Evolutionary conservation across 1,140 invertebrate species (phyloP), one percentile per base, ranked within the genome.

Genomic region (Phortica variegata): DNA sequence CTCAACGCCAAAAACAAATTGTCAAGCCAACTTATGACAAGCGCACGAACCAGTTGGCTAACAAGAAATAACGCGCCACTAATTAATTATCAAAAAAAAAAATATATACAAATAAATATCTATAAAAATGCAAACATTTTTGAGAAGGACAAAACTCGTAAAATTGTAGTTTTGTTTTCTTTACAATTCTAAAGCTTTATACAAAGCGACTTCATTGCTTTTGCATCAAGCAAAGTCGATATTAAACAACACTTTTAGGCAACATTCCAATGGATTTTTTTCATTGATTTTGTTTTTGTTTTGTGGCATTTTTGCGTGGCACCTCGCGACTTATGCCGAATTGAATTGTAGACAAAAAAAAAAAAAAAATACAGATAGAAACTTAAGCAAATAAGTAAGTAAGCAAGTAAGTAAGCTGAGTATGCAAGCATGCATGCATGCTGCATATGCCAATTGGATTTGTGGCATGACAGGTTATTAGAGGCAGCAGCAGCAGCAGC

Each of bases 391-490:
- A 38, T 7, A 18, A 38, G 36, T 19, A 8, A 10, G 13, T 10
- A 10, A 15, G 33, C 33, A 34, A n/a, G 12, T 34, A 34, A 34
- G 33, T n/a, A 10, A 15, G 10, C 33, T 34, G 33, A 10, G 10
- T 38, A 17, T 12, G 15, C 39, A 46, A 10, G 9, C 12, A 33
- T 31, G 41, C 17, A 45, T 16, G 43, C 13, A 46, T 18, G 46
- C 43, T 29, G 43, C 39, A 53, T 32, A 38, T 26, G 45, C 52
- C 49, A 41, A 52, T 50, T 18, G 49, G 65, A 68, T 68, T 68
- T 68, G 63, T 68, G 65, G 63, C 65, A 60, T 60, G 63, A 68
- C 63, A 68, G 57, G 63, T 68, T 68, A 68, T 68, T 68, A 68
- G 63, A 58, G 56, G 49, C 49, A 6, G 36, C 12, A 34, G 16